phyloP scores from a whole-genome alignment of 1,140 invertebrate species.

The Centruroides sculpturatus region DNA sequence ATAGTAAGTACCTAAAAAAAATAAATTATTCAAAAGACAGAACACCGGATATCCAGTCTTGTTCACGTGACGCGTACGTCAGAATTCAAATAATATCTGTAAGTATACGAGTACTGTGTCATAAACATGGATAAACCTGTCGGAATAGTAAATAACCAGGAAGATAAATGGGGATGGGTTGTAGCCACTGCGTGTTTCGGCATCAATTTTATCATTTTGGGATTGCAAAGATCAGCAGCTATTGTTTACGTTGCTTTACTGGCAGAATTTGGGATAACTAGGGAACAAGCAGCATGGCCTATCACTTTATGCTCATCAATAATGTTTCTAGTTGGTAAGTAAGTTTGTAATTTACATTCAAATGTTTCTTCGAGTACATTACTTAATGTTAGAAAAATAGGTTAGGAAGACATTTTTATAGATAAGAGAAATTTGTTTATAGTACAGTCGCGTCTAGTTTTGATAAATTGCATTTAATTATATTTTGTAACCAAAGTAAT shows the following conservation, averaged over 20 bases:
- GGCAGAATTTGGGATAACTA: conserved; percentile 6
- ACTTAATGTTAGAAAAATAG: neutral
- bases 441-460: neutral
- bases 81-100: too few relatives aligned
- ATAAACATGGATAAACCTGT: too few relatives aligned
- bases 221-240: conserved; percentile 6
- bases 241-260: conserved; percentile 11
- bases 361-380: neutral
- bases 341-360: neutral
- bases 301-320: conserved; percentile 9
- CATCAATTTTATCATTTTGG: conserved; percentile 12
- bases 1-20: too few relatives aligned
- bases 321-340: conserved; percentile 9
- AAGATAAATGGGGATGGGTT: conserved; percentile 2
- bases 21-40: too few relatives aligned
- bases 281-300: conserved; percentile 6
- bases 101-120: too few relatives aligned
- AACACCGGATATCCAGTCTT: too few relatives aligned
- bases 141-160: too few relatives aligned
- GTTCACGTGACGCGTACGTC: too few relatives aligned
- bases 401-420: neutral
- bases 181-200: conserved; percentile 11
- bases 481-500: neutral
- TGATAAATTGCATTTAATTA: neutral
- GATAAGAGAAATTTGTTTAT: neutral